These are phyloP conservation scores for Drosophila kanapiae DNA, from an alignment of 1,140 invertebrate genomes.

Conservation along the genomic window DNA sequence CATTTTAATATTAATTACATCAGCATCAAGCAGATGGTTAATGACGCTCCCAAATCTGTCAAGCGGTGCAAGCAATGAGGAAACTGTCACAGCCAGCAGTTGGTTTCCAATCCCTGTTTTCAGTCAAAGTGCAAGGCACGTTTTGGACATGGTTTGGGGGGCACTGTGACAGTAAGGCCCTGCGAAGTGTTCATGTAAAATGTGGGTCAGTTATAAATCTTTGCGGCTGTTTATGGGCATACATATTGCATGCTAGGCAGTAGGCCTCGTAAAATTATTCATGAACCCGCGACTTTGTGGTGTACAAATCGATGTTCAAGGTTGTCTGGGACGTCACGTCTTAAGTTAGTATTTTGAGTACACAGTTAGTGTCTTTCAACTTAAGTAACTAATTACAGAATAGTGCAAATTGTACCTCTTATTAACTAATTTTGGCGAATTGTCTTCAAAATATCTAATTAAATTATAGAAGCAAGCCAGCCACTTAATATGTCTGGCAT, in stretches of 20 bases:
- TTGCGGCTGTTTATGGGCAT: conserved; percentile 28
- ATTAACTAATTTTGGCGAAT: background rate
- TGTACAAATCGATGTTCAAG: conserved; percentile 51
- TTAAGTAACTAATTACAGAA: conserved; percentile 2
- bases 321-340: conserved; percentile 38
- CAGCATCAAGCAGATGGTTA: conserved; percentile 5
- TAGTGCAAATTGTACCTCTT: background rate
- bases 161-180: conserved; percentile 17
- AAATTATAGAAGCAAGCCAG: background rate
- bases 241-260: conserved; percentile 24
- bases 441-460: background rate
- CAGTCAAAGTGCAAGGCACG: conserved; percentile 37
- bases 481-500: conserved; percentile 40
- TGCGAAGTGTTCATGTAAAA: conserved; percentile 43
- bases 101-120: conserved; percentile 17
- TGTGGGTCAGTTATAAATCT: conserved; percentile 73
- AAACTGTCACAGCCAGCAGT: conserved; percentile 28
- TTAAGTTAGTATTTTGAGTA: background rate
- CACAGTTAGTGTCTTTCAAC: background rate
- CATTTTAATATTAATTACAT: conserved; percentile 3
- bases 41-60: conserved; percentile 46
- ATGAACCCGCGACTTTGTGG: conserved; percentile 46
- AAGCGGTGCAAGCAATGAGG: conserved; percentile 41
- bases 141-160: conserved; percentile 28
- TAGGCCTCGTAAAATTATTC: conserved; percentile 50